Conservation (phyloP, 64 coral and sea anemone species). For the Platygyra sinensis region DNA sequence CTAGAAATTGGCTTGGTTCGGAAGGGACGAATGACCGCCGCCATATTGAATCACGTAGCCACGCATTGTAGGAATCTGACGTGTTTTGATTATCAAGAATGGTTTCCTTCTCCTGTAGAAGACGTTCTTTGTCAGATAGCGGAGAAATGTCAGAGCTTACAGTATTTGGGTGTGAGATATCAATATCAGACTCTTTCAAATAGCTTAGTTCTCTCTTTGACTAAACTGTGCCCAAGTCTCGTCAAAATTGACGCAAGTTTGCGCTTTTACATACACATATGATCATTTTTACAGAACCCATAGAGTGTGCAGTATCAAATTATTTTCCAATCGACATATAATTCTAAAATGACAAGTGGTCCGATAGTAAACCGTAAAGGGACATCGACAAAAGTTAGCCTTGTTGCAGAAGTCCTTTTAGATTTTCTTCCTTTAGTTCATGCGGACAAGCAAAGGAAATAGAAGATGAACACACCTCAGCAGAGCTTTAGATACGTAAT, state of each 20-base stretch:
- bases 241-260: constrained; percentile 43
- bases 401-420: no score
- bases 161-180: constrained; percentile 40
- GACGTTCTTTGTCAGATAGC: constrained; percentile 66
- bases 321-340: neutral
- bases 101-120: constrained; percentile 20
- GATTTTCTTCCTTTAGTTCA: no score
- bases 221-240: constrained; percentile 37
- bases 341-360: neutral
- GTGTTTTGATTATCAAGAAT: constrained; percentile 63
- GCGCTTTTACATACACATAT: constrained; percentile 48
- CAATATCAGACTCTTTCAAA: constrained; percentile 42
- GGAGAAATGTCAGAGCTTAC: constrained; percentile 25
- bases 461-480: no score
- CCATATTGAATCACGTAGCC: constrained; percentile 57
- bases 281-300: neutral
- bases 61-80: constrained; percentile 59
- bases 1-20: constrained; percentile 74
- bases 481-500: no score
- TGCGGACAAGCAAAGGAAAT: no score
- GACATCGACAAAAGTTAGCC: neutral
- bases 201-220: constrained; percentile 43
- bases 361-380: neutral
- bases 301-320: neutral
- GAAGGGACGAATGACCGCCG: constrained; percentile 37